Base-by-base conservation (phyloP, 2,113 vertebrate species). In the Crocuta crocuta region DNA sequence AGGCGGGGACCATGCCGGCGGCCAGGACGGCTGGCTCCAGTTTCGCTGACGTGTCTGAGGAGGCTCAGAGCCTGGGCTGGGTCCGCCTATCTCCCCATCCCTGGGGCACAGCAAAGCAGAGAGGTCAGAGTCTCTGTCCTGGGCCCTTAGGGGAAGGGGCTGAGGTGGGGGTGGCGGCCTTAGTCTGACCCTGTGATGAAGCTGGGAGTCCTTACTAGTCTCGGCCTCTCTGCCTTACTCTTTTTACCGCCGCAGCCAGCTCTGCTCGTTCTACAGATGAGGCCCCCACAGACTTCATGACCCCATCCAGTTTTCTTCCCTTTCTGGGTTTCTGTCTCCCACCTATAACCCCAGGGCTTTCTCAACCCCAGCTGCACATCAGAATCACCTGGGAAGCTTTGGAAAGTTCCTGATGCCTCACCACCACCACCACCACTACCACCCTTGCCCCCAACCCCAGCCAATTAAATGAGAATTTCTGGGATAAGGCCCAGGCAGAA, bases 11-110 rank as follows among this genome's bases (percentile, higher is more conserved):
- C 15, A 43, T 95, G 96, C 96, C 21, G 96, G 95, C 93, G 55
- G 97, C 93, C 95, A 98, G 98, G 98, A 98, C 71, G 95, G 98
- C 98, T 98, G 98, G 98, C 97, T 99, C 98, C 4, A 45, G 98
- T 99, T 99, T 98, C 96, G 98, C 99, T 99, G 98, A 99, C 98
- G 98, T 98, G 98, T 98, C 98, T 96, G 33, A 89, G 55, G 93
- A 96, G 93, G 81, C 93, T 96, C 70, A 11, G 65, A 79, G 91
- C 92, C 89, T 0, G 0, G 82, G 58, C 68, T 35, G 6, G 80
- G 92, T 83, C 98, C 66, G 88, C 96, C 94, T 7, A 3, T 81
- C 83, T 96, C 93, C 73, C 94, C 66, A 78, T 90, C 53, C 89
- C 85, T 26, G 58, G 43, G 35, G 63, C 82, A 79, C 23, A 97